These are phyloP conservation scores for Myzus persicae DNA, from an alignment of 1,140 invertebrate genomes.

Conservation along the genomic window DNA sequence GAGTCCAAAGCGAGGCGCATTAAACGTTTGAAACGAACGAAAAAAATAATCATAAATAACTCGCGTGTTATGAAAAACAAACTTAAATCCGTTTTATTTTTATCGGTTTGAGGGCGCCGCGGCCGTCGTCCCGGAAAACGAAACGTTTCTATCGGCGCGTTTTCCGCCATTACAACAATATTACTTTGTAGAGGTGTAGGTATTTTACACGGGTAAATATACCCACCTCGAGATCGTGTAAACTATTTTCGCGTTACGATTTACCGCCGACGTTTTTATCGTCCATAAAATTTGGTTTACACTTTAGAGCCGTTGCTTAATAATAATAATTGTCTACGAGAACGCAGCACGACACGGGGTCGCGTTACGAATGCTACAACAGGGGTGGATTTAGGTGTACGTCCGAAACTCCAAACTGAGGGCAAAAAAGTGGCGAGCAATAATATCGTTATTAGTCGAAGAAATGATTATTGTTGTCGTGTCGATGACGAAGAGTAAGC, in stretches of 20 bases:
- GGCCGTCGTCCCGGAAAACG: neutral
- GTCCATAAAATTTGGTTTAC: neutral
- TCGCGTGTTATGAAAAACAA: neutral
- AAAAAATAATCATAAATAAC: neutral
- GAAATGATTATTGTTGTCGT: neutral
- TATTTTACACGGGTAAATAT: too few species aligned
- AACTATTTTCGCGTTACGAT: neutral
- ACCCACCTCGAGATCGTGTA: neutral
- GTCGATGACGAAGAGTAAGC: neutral
- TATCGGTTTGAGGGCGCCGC: neutral
- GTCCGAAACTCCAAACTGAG: too few species aligned
- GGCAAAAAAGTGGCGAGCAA: too few species aligned
- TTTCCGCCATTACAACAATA: neutral
- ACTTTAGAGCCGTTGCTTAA: neutral
- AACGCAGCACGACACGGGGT: neutral
- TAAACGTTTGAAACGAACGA: neutral
- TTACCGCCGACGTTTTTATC: neutral
- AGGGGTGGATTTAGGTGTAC: too few species aligned
- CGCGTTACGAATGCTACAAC: too few species aligned
- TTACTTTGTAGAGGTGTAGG: neutral
- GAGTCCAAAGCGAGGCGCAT: neutral
- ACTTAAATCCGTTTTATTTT: neutral
- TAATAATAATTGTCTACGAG: neutral
- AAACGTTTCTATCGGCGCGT: neutral
- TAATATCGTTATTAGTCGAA: too few species aligned